Evolutionary conservation across 2,888 invertebrate species (phyloP).

Genomic region (Lepidocyrtoides sp.): DNA sequence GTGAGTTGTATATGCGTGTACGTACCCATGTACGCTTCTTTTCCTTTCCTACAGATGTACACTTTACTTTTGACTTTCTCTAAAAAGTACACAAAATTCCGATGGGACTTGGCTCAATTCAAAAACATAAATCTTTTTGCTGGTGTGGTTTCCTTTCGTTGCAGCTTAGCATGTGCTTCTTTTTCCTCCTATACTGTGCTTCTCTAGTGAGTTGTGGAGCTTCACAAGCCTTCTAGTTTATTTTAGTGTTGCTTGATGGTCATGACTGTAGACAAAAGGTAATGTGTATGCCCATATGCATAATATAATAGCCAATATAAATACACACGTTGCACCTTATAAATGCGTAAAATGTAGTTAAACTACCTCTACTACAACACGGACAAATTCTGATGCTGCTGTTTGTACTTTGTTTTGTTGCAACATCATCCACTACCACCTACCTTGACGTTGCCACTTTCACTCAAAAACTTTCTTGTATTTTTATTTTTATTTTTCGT

Average conservation of each 20-base stretch:
- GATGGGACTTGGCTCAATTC: constrained; percentile 76
- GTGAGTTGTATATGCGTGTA: background rate
- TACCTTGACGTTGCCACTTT: constrained; percentile 22
- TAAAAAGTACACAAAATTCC: constrained; percentile 71
- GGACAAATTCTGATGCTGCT: background rate
- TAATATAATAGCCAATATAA: background rate
- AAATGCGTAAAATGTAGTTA: background rate
- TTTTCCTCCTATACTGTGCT: too few species aligned
- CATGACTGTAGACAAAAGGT: constrained; percentile 8
- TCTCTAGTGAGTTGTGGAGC: constrained; percentile 8
- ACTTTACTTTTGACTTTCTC: background rate
- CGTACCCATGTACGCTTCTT: background rate
- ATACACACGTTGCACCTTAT: constrained; percentile 2
- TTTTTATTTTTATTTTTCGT: background rate
- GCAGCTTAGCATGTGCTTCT: constrained; percentile 9
- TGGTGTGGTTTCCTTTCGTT: constrained; percentile 53
- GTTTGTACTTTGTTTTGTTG: background rate
- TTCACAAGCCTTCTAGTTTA: constrained; percentile 44
- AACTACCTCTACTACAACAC: background rate
- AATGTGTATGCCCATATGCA: background rate
- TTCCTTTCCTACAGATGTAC: background rate
- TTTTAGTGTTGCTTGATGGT: constrained; percentile 50
- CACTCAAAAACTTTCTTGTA: constrained; percentile 10
- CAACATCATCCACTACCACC: too few species aligned
- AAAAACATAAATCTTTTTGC: constrained; percentile 75